Evolutionary conservation across 2,888 invertebrate species (phyloP).

Genomic region (Brachyptera risi): DNA sequence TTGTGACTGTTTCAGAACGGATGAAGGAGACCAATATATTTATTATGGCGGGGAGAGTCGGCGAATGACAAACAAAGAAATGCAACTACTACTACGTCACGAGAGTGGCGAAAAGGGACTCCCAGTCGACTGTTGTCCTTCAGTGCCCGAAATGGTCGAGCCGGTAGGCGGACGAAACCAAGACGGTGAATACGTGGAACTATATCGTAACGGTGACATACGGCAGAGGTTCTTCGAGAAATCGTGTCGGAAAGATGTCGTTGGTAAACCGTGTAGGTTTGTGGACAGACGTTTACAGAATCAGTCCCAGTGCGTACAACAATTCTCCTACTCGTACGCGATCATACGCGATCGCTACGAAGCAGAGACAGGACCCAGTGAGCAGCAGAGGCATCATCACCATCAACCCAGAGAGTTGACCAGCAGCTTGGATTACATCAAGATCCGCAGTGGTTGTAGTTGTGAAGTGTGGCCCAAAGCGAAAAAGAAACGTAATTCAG

Average conservation of each 20-base stretch:
- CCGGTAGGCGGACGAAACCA: constrained; percentile 73
- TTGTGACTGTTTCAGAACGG: constrained; percentile 34
- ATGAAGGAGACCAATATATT: constrained; percentile 33
- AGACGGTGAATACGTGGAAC: constrained; percentile 65
- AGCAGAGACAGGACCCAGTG: constrained; percentile 38
- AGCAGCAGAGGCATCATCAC: constrained; percentile 45
- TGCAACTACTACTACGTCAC: constrained; percentile 57
- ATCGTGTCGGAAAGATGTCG: constrained; percentile 67
- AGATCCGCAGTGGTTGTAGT: constrained; percentile 77
- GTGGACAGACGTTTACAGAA: constrained; percentile 64
- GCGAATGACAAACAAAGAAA: constrained; percentile 57
- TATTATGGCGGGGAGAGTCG: constrained; percentile 33
- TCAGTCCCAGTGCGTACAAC: constrained; percentile 76
- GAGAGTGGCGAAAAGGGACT: constrained; percentile 50
- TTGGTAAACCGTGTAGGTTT: constrained; percentile 69
- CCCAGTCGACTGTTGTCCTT: constrained; percentile 75
- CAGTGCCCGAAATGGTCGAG: constrained; percentile 69
- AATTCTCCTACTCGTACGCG: constrained; percentile 80
- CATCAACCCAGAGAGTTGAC: constrained; percentile 33
- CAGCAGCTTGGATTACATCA: constrained; percentile 71
- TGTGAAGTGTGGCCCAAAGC: constrained; percentile 66
- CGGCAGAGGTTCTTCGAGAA: constrained; percentile 64
- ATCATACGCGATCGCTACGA: constrained; percentile 59
- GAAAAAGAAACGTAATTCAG: constrained; percentile 46
- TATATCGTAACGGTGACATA: constrained; percentile 53